These are phyloP conservation scores for Syngnathus floridae DNA, from an alignment of 2,113 vertebrate species.

Conservation along the genomic window DNA sequence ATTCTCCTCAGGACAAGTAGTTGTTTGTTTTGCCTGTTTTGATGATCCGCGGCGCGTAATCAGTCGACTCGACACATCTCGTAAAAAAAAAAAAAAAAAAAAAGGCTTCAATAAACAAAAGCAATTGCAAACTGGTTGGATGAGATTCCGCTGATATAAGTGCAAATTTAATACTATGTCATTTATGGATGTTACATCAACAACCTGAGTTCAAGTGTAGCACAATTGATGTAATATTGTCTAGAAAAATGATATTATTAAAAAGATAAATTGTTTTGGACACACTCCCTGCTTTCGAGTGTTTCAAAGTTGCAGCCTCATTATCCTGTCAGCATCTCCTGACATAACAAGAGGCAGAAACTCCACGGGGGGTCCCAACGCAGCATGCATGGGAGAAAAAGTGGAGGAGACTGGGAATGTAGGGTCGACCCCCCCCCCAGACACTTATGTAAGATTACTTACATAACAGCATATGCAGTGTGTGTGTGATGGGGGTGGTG, in stretches of 20 bases:
- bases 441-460: slow-evolving; percentile 63
- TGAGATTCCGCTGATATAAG: neutral
- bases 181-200: neutral
- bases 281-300: neutral
- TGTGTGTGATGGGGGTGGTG: slow-evolving; percentile 4
- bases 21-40: neutral
- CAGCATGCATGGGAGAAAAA: slow-evolving; percentile 27
- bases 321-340: slow-evolving; percentile 31
- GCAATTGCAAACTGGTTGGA: neutral
- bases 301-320: slow-evolving; percentile 10
- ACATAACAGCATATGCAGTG: slow-evolving; percentile 41
- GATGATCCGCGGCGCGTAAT: neutral
- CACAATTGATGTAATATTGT: no score
- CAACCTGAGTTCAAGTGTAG: no score
- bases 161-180: neutral
- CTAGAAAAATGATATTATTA: no score
- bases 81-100: no score
- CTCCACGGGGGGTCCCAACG: neutral
- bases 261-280: neutral
- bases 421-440: slow-evolving; percentile 29
- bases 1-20: neutral
- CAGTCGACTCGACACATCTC: no score
- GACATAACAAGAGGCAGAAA: neutral
- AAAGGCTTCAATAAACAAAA: neutral
- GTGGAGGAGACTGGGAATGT: slow-evolving; percentile 27